Evolutionary conservation across 92 coral and sea anemone genomes (phyloP).

Genomic region (Umimayanthus chanpuru): DNA sequence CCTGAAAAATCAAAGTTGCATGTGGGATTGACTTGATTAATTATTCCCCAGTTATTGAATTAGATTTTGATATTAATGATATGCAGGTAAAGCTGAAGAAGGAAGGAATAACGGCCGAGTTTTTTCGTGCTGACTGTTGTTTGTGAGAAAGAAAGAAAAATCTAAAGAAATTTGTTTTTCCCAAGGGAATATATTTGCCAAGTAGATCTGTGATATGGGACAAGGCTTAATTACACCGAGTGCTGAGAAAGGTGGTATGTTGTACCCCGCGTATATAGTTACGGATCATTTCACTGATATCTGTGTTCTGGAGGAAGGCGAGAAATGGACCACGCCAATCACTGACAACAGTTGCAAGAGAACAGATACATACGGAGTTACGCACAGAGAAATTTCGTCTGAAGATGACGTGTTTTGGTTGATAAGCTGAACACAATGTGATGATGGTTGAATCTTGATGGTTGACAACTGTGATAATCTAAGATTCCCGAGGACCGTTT

Average conservation of each 20-base stretch:
- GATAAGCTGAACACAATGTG: not conserved
- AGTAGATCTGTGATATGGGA: slow-evolving; percentile 6
- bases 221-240: not conserved
- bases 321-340: not conserved
- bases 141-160: not conserved
- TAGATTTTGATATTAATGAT: not conserved
- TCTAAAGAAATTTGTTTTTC: not conserved
- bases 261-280: not conserved
- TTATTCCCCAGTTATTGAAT: not conserved
- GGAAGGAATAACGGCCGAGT: not conserved
- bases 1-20: not conserved
- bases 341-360: not conserved
- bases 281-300: slow-evolving; percentile 18
- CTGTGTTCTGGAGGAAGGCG: not conserved
- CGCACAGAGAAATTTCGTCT: not conserved
- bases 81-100: not conserved
- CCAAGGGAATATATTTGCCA: not conserved
- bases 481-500: not conserved
- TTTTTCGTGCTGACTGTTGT: not conserved
- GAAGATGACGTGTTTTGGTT: slow-evolving; percentile 18
- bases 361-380: not conserved
- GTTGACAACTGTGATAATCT: too few relatives aligned
- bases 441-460: not conserved
- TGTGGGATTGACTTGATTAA: not conserved
- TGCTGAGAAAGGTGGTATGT: not conserved